Evolutionary conservation across 1,140 invertebrate genomes (phyloP), one percentile per base, ranked within the genome.

Genomic region (Nephila pilipes): DNA sequence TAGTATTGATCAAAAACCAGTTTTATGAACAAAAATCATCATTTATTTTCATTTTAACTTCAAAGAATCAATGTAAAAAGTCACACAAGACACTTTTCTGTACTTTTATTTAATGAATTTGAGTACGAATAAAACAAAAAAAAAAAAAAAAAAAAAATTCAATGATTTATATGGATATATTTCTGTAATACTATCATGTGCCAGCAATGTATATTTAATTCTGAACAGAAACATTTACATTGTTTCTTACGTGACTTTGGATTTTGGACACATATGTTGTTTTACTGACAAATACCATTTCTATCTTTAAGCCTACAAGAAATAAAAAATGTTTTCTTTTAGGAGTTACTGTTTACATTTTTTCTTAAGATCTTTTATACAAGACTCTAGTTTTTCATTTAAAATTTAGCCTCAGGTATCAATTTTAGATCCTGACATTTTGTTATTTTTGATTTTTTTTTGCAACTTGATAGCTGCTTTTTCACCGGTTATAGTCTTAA

Each of bases 391-490:
- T 75, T 29, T 57, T 91, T 91, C 57, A 79, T 79, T 83, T 91
- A 83, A 91, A 91, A 91, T 91, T 91, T 91, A 91, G 89, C 89
- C 89, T 55, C 57, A 91, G 89, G 89, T 91, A 91, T 91, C 89
- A 91, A 91, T 91, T 91, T 91, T 83, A 83, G 89, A 91, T 91
- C 89, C 75, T 83, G 80, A 81, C 89, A 91, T 91, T 91, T 91
- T 58, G 57, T 91, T 91, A 57, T 83, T 83, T 83, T 83, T 81
- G 29, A 83, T 55, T 46, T 79, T 91, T 83, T 79, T 91, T 91
- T 91, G 83, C 89, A 91, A n/a, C 79, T 38, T 91, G 89, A 83
- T 83, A 83, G 80, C 55, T 75, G 60, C 20, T 91, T 91, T 91
- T 91, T 91, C 75, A 83, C 54, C 54, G 22, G 75, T 91, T 91